A percentile compares a stretch with the other conserved stretches of the same genome.
phyloP scores from a whole-genome alignment of 2,888 invertebrate species.

The Opisthograptis luteolata region DNA sequence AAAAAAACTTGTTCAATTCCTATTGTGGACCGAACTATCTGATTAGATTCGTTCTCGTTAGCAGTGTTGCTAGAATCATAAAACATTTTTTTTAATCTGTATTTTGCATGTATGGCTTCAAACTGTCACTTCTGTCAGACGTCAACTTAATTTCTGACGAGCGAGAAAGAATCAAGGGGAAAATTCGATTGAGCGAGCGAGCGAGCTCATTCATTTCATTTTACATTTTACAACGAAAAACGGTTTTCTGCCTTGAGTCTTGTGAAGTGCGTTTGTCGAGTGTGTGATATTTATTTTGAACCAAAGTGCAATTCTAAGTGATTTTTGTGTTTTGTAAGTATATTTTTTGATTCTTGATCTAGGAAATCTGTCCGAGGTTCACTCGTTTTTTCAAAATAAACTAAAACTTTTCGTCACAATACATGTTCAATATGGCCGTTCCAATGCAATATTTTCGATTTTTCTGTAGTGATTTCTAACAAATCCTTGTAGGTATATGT shows the following conservation, averaged over 20 bases:
- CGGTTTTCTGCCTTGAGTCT: constrained; percentile 82
- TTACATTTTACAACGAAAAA: constrained; percentile 72
- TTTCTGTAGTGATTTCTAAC: constrained; percentile 9
- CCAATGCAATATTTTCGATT: constrained; percentile 54
- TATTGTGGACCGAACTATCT: no score
- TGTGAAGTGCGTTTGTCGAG: constrained; percentile 74
- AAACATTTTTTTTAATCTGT: neutral
- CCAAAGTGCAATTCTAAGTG: constrained; percentile 68
- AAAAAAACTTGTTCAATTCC: no score
- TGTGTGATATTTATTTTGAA: constrained; percentile 70
- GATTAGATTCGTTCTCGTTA: no score
- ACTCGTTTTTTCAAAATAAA: constrained; percentile 23
- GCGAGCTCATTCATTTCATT: no score
- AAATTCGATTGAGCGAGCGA: constrained; percentile 41
- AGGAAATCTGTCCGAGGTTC: neutral
- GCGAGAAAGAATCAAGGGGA: neutral
- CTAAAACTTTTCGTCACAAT: constrained; percentile 47
- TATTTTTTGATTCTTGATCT: constrained; percentile 18
- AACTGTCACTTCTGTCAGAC: neutral
- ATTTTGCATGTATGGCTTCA: constrained; percentile 2
- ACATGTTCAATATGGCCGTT: constrained; percentile 82
- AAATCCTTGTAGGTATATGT: neutral
- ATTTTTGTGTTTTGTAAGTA: constrained; percentile 76
- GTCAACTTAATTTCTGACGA: neutral
- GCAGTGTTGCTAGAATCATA: neutral